phyloP scores from a whole-genome alignment of 2,888 invertebrate genomes.

The Drosophila villosipedis region DNA sequence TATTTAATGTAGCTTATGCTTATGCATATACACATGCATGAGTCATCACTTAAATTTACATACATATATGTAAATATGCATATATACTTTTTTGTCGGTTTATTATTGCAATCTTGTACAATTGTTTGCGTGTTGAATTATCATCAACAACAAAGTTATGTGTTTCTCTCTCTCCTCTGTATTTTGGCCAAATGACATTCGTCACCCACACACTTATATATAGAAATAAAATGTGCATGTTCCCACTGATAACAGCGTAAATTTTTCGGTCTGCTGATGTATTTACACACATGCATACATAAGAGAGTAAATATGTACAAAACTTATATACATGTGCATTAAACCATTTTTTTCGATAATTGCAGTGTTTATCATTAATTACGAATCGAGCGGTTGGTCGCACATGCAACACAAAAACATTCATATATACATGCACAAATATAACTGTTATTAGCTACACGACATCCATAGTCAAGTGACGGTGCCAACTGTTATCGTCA shows the following conservation, averaged over 20 bases:
- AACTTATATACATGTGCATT: slow-evolving; percentile 3
- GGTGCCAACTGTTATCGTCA: slow-evolving; percentile 2
- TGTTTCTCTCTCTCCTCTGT: slow-evolving; percentile 12
- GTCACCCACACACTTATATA: background rate
- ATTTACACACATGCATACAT: background rate
- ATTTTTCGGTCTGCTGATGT: slow-evolving; percentile 17
- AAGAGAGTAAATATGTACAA: background rate
- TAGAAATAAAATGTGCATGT: slow-evolving; percentile 7
- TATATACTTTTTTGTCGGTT: slow-evolving; percentile 1
- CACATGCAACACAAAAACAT: background rate
- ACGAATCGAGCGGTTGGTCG: slow-evolving; percentile 25
- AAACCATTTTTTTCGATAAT: slow-evolving; percentile 25
- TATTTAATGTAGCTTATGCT: slow-evolving; percentile 2
- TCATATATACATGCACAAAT: background rate
- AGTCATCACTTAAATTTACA: slow-evolving; percentile 28
- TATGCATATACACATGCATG: slow-evolving; percentile 25
- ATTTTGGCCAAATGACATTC: slow-evolving; percentile 36
- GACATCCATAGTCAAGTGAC: slow-evolving; percentile 12
- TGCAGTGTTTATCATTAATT: slow-evolving; percentile 32
- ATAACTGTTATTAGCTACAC: slow-evolving; percentile 43
- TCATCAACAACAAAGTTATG: slow-evolving; percentile 46
- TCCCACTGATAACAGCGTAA: slow-evolving; percentile 46
- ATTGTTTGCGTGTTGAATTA: slow-evolving; percentile 71
- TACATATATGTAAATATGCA: slow-evolving; percentile 4
- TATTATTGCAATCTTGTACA: slow-evolving; percentile 39